These are phyloP conservation scores for Drosophila mayri DNA, from an alignment of 1,140 invertebrate species.

Conservation along the genomic window DNA sequence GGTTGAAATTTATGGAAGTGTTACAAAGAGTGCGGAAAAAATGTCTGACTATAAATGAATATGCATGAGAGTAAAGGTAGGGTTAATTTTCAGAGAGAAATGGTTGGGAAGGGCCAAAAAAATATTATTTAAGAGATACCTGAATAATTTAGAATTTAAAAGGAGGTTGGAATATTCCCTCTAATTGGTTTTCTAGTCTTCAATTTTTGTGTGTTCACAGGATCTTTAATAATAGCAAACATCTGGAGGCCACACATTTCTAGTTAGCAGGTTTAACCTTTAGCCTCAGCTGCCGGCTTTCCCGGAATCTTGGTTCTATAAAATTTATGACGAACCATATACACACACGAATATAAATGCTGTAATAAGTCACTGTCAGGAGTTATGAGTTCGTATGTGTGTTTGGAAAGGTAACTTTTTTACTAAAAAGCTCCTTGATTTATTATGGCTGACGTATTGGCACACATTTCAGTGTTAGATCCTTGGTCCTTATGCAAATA, in stretches of 20 bases:
- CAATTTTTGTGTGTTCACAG: background rate
- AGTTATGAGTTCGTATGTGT: constrained; percentile 36
- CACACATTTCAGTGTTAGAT: constrained; percentile 31
- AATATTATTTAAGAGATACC: background rate
- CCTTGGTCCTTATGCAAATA: constrained; percentile 20
- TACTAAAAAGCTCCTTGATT: constrained; percentile 51
- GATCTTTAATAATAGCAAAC: background rate
- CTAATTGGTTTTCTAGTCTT: background rate
- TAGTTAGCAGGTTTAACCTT: constrained; percentile 15
- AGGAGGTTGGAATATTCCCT: background rate
- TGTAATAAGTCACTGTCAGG: constrained; percentile 74
- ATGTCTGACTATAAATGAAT: constrained; percentile 4
- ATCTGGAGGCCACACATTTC: constrained; percentile 2
- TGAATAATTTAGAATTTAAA: constrained; percentile 1
- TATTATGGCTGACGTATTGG: constrained; percentile 54
- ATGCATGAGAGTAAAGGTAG: constrained; percentile 7
- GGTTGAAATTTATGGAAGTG: constrained; percentile 25
- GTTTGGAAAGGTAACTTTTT: constrained; percentile 58
- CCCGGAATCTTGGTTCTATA: constrained; percentile 32
- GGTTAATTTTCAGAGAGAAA: background rate
- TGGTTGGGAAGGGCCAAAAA: background rate
- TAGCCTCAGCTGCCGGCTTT: constrained; percentile 12
- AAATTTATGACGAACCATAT: constrained; percentile 57
- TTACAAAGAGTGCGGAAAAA: constrained; percentile 14
- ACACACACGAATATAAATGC: constrained; percentile 45